Evolutionary conservation across 2,888 invertebrate genomes (phyloP).

Genomic region (Harpalus rubripes): DNA sequence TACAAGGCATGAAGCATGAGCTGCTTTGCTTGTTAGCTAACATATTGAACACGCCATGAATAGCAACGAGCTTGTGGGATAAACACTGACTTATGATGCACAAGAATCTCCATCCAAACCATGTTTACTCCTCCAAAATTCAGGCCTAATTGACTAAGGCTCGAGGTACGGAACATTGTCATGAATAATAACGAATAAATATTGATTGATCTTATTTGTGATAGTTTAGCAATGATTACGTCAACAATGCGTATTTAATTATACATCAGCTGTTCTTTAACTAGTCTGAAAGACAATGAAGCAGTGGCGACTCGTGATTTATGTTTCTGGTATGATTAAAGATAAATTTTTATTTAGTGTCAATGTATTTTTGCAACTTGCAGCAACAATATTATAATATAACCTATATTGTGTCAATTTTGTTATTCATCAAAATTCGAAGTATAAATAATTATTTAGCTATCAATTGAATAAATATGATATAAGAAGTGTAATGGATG

Average conservation of each 20-base stretch:
- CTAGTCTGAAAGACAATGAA: background rate
- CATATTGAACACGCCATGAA: slow-evolving; percentile 59
- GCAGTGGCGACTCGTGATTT: too few species aligned
- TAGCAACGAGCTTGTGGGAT: slow-evolving; percentile 47
- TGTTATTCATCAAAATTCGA: too few species aligned
- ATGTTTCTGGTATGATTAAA: too few species aligned
- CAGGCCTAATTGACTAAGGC: background rate
- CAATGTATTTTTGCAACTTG: too few species aligned
- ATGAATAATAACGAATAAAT: background rate
- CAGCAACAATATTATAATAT: too few species aligned
- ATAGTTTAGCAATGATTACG: background rate
- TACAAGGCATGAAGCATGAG: slow-evolving; percentile 25
- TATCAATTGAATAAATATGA: too few species aligned
- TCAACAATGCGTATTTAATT: slow-evolving; percentile 10
- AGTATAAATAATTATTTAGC: too few species aligned
- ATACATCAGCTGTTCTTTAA: background rate
- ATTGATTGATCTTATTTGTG: background rate
- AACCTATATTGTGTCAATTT: too few species aligned
- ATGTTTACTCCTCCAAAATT: slow-evolving; percentile 11
- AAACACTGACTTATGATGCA: slow-evolving; percentile 55
- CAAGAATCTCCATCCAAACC: background rate
- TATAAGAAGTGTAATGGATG: too few species aligned
- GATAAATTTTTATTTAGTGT: too few species aligned
- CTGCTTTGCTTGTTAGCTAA: slow-evolving; percentile 58
- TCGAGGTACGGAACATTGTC: background rate